phyloP scores from a whole-genome alignment of 2,888 invertebrate species.

The Gari tellinella region DNA sequence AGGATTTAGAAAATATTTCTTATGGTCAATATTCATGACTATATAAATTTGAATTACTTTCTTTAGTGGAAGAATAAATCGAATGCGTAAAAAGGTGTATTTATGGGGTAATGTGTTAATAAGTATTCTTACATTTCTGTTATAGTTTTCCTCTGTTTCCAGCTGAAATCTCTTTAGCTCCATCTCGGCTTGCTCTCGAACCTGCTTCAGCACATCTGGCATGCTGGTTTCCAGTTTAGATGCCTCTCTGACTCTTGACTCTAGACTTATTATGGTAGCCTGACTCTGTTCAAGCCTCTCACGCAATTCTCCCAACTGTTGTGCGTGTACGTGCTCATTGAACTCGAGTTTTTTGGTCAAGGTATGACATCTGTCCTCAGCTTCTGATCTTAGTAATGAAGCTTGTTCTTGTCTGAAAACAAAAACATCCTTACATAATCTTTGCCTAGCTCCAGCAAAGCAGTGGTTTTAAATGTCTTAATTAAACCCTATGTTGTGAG shows the following conservation, averaged over 20 bases:
- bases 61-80: too few species aligned
- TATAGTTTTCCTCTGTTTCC: conserved; percentile 75
- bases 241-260: conserved; percentile 69
- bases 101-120: too few species aligned
- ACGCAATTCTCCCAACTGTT: conserved; percentile 66
- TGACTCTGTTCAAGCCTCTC: conserved; percentile 70
- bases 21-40: too few species aligned
- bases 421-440: too few species aligned
- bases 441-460: too few species aligned
- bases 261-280: conserved; percentile 72
- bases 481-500: too few species aligned
- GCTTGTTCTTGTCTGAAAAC: conserved; percentile 75
- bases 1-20: too few species aligned
- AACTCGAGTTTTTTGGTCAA: conserved; percentile 76
- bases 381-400: conserved; percentile 70
- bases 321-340: conserved; percentile 70
- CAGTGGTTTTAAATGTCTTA: too few species aligned
- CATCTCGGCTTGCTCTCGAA: conserved; percentile 72
- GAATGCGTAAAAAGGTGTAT: too few species aligned
- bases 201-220: conserved; percentile 72
- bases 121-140: conserved; percentile 74
- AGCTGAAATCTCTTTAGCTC: conserved; percentile 71
- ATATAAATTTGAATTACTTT: too few species aligned
- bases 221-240: conserved; percentile 68
- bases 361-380: conserved; percentile 74